These are phyloP conservation scores for Sebastes steindachneri DNA, from an alignment of 2,797 vertebrate genomes.

Conservation along the genomic window DNA sequence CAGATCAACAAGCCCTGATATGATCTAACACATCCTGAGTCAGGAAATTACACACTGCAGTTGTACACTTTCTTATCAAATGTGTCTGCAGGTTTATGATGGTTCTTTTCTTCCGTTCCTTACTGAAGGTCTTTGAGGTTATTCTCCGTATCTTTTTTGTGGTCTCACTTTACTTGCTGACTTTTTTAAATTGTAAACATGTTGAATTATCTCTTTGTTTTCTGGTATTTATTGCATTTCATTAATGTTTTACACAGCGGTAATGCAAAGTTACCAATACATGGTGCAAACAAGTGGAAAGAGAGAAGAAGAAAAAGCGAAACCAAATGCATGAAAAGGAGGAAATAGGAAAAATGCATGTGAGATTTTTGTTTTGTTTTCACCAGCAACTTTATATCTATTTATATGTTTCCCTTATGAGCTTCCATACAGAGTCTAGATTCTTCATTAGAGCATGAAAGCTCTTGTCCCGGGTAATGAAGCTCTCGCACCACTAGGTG, in stretches of 20 bases:
- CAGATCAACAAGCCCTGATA: slow-evolving; percentile 25
- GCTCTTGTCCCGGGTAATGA: not conserved
- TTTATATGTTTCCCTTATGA: not conserved
- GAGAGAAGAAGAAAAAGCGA: not conserved
- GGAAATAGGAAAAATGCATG: not conserved
- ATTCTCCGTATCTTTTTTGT: not conserved
- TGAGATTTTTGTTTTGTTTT: not conserved
- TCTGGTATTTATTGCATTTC: not conserved
- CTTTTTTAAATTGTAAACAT: not conserved
- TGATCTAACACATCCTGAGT: slow-evolving; percentile 27
- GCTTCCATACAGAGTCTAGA: not conserved
- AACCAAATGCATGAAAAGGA: not conserved
- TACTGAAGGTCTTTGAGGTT: not conserved
- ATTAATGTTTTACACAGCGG: not conserved
- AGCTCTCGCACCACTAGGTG: slow-evolving; percentile 6
- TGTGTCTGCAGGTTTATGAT: not conserved
- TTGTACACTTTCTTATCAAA: slow-evolving; percentile 24
- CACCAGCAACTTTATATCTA: not conserved
- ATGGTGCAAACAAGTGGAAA: not conserved
- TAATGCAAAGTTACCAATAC: not conserved
- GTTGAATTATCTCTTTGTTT: not conserved
- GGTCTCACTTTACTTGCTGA: not conserved
- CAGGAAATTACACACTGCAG: slow-evolving; percentile 38
- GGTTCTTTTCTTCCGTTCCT: not conserved
- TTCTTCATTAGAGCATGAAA: not conserved